These are phyloP conservation scores for Temnopleurus reevesii DNA, from an alignment of 53 echinoderm and acorn worm species.

Conservation along the genomic window DNA sequence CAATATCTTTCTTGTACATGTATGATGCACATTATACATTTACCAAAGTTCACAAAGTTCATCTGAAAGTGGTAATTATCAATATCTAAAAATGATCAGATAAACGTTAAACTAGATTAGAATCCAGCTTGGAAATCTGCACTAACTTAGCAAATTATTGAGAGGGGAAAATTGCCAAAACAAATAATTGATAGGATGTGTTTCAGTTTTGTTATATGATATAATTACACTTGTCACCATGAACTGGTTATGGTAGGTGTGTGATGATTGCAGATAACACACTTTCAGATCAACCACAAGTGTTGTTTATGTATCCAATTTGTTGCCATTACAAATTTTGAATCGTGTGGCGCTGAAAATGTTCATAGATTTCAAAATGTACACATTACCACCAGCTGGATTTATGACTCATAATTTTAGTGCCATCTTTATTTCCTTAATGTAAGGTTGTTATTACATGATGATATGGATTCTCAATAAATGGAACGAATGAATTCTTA, in stretches of 20 bases:
- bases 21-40: background rate
- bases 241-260: background rate
- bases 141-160: background rate
- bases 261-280: conserved; percentile 4
- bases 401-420: background rate
- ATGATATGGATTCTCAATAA: too few relatives aligned
- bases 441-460: too few relatives aligned
- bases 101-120: background rate
- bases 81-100: conserved; percentile 6
- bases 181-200: background rate
- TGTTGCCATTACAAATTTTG: background rate
- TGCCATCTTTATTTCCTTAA: too few relatives aligned
- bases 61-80: background rate
- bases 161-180: background rate
- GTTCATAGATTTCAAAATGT: background rate
- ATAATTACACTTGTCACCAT: background rate
- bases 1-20: too few relatives aligned
- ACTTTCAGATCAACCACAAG: background rate
- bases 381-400: background rate
- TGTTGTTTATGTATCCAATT: background rate
- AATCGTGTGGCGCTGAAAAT: background rate
- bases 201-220: conserved; percentile 4
- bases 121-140: conserved; percentile 31
- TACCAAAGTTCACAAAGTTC: background rate
- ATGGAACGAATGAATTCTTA: too few relatives aligned